These are phyloP conservation scores for Tretioscincus oriximinensis DNA, from an alignment of 2,113 vertebrate genomes.

Conservation along the genomic window DNA sequence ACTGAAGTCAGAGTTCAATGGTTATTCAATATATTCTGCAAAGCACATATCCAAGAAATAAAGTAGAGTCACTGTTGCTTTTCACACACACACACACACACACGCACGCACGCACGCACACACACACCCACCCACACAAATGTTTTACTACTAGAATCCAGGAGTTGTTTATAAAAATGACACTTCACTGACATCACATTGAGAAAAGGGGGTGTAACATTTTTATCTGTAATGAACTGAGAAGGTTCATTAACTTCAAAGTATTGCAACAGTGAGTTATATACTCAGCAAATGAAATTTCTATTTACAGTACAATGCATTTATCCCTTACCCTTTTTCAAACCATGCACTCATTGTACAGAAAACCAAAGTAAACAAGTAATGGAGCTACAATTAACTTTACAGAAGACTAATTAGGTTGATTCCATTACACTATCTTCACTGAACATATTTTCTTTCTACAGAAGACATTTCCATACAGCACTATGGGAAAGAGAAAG, in stretches of 20 bases:
- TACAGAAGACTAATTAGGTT: slow-evolving; percentile 39
- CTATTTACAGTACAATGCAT: slow-evolving; percentile 22
- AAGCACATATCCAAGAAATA: slow-evolving; percentile 37
- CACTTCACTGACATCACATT: slow-evolving; percentile 23
- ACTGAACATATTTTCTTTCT: slow-evolving; percentile 25
- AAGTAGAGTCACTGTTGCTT: slow-evolving; percentile 23
- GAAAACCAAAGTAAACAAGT: slow-evolving; percentile 43
- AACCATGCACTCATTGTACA: slow-evolving; percentile 38
- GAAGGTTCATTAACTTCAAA: slow-evolving; percentile 50
- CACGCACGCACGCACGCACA: slow-evolving; percentile 6
- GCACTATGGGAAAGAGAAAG: background rate
- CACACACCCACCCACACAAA: background rate
- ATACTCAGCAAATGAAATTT: slow-evolving; percentile 28
- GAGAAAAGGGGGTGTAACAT: slow-evolving; percentile 23
- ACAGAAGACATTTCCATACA: background rate
- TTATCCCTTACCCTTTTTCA: slow-evolving; percentile 30
- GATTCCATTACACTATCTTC: slow-evolving; percentile 30
- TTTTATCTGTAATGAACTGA: slow-evolving; percentile 47
- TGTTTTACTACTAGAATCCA: slow-evolving; percentile 39
- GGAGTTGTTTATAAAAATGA: slow-evolving; percentile 39
- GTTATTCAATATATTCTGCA: slow-evolving; percentile 29
- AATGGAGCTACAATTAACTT: slow-evolving; percentile 44
- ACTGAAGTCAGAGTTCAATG: slow-evolving; percentile 25
- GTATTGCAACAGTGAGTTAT: slow-evolving; percentile 30
- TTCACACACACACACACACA: slow-evolving; percentile 7